phyloP scores from a whole-genome alignment of 2,888 invertebrate genomes.

The Cataglyphis altisquamis region DNA sequence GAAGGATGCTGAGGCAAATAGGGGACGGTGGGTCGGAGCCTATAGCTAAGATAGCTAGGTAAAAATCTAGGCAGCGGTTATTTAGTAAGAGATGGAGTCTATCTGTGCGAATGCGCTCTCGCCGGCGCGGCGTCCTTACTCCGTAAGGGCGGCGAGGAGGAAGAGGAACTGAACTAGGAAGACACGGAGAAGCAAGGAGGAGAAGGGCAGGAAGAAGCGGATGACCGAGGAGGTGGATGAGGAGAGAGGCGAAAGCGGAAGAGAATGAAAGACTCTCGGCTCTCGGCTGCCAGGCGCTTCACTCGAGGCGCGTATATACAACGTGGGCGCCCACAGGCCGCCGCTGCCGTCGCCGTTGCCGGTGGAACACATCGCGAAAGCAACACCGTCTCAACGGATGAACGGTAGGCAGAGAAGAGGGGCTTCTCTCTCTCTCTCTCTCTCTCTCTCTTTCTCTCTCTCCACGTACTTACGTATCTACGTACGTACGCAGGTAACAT shows the following conservation, averaged over 20 bases:
- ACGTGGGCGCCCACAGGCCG: slow-evolving; percentile 59
- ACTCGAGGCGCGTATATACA: slow-evolving; percentile 61
- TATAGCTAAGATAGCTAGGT: slow-evolving; percentile 72
- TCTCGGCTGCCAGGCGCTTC: slow-evolving; percentile 58
- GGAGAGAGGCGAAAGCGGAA: slow-evolving; percentile 16
- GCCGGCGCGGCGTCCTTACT: slow-evolving; percentile 48
- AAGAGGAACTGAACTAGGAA: slow-evolving; percentile 49
- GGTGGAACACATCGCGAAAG: slow-evolving; percentile 52
- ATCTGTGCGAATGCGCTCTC: slow-evolving; percentile 29
- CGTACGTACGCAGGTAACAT: slow-evolving; percentile 57
- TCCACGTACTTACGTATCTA: slow-evolving; percentile 62
- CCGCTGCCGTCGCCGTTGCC: slow-evolving; percentile 27
- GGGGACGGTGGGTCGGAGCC: slow-evolving; percentile 61
- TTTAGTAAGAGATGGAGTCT: slow-evolving; percentile 76
- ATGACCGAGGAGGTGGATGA: slow-evolving; percentile 42
- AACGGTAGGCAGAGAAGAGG: slow-evolving; percentile 67
- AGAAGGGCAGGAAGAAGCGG: slow-evolving; percentile 36
- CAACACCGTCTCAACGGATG: slow-evolving; percentile 62
- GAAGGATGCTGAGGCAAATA: slow-evolving; percentile 37
- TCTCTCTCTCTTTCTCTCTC: no score
- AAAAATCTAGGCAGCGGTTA: slow-evolving; percentile 78
- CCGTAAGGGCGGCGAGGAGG: slow-evolving; percentile 56
- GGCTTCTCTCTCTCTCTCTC: slow-evolving; percentile 31
- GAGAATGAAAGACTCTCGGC: slow-evolving; percentile 52
- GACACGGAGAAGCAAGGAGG: slow-evolving; percentile 25